Base-by-base conservation (phyloP, 2,797 vertebrate genomes). In the Eulemur rubriventer region DNA sequence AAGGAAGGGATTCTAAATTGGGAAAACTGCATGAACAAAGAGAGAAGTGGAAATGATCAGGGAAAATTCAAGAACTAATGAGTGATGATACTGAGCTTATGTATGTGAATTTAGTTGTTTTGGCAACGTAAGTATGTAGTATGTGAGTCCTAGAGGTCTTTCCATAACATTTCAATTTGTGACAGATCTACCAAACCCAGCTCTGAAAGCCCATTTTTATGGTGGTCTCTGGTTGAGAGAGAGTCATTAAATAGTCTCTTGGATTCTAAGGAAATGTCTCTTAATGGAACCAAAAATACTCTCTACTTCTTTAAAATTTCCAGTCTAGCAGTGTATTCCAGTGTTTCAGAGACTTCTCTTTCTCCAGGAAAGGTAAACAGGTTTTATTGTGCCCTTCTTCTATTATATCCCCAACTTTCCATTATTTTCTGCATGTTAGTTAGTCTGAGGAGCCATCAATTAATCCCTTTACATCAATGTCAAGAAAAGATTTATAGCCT, bases 381-480 rank as follows among this genome's bases (percentile, higher is more conserved):
- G 7, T 85, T 76, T 70, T 89, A 35, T 38, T 78, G 26, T 87
- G 48, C 5, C 14, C 50, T 38, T 55, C 30, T 67, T 81, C 26
- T 28, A 52, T 48, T 82, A 7, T 96, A 76, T 61, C 16, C 12
- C 41, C 41, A 93, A 73, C 24, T 26, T 95, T 28, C 43, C n/a
- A 63, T 95, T 84, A 52, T 70, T 81, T 91, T 93, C 52, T 89
- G 30, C 43, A 28, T 85, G 30, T 69, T 67, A 91, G 28, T 73
- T 69, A 91, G 75, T 72, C 57, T 72, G 65, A 88, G 41, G n/a
- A 63, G 13, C 69, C 24, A 70, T 88, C 38, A 63, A 35, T 78
- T 7, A 55, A 91, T 41, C 4, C 38, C 28, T 79, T 92, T 41
- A 78, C 5, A 78, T 89, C 16, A 48, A 38, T 18, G 46, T 61